phyloP scores from a whole-genome alignment of 2,797 vertebrate genomes.

The Dicrostonyx torquatus region DNA sequence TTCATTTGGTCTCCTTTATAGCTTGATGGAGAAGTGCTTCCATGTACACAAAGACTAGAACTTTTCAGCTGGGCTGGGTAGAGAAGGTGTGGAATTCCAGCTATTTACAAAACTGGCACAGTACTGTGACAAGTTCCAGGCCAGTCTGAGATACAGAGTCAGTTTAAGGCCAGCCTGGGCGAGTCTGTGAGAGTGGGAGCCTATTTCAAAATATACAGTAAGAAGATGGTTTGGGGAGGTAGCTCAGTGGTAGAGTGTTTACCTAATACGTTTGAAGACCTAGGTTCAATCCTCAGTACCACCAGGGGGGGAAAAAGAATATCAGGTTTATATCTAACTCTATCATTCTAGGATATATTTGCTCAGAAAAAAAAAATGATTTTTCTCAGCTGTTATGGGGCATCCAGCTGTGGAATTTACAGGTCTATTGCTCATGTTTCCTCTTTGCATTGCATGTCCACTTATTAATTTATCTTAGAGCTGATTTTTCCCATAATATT shows the following conservation, averaged over 20 bases:
- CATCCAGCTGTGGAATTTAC: not conserved
- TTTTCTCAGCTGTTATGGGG: not conserved
- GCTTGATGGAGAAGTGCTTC: not conserved
- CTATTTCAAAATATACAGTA: not conserved
- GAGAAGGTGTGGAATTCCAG: not conserved
- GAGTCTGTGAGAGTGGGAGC: not conserved
- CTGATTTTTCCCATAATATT: not conserved
- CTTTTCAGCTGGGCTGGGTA: conserved; percentile 14
- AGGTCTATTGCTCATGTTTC: not conserved
- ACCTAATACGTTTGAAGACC: too few relatives aligned
- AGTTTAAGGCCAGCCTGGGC: not conserved
- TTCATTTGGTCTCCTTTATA: conserved; percentile 1
- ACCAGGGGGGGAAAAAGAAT: not conserved
- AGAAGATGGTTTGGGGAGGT: not conserved
- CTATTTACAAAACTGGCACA: not conserved
- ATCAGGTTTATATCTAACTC: not conserved
- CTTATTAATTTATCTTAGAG: not conserved
- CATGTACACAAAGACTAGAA: not conserved
- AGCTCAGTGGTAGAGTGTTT: not conserved
- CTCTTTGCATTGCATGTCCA: not conserved
- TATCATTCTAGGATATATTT: not conserved
- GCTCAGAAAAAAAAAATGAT: not conserved
- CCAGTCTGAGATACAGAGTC: not conserved
- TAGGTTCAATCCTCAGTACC: not conserved
- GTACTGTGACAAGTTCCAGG: not conserved